Conservation (phyloP, 2,797 vertebrate species). For the Sebastes flavidus region DNA sequence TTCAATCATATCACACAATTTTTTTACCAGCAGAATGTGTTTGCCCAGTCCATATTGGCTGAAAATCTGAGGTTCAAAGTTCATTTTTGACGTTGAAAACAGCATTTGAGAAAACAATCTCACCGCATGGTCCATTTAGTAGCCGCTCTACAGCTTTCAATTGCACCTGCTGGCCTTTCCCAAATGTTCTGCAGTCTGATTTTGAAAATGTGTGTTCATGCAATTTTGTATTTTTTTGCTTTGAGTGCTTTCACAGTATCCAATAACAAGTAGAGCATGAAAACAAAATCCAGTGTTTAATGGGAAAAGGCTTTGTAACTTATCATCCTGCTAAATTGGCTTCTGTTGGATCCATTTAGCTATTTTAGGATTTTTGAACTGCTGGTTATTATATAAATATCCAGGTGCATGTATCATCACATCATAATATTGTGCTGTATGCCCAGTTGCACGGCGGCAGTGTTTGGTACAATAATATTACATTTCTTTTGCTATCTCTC, state of each 20-base stretch:
- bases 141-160: neutral
- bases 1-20: neutral
- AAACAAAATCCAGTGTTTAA: neutral
- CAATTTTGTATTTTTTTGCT: neutral
- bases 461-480: slow-evolving; percentile 5
- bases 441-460: neutral
- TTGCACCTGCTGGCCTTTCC: slow-evolving; percentile 1
- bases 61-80: neutral
- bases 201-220: neutral
- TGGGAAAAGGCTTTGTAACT: neutral
- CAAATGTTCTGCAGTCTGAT: neutral
- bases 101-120: slow-evolving; percentile 1
- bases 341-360: neutral
- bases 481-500: slow-evolving; percentile 1
- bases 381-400: neutral
- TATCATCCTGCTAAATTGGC: neutral
- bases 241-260: neutral
- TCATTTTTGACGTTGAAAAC: neutral
- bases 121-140: neutral
- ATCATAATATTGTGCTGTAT: neutral
- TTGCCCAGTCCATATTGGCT: neutral
- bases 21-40: neutral
- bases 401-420: neutral
- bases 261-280: neutral
- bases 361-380: neutral